A percentile compares a stretch with the other conserved stretches of the same genome.
Conservation (phyloP, 2,113 vertebrate species). For the Calyptommatus sinebrachiatus region DNA sequence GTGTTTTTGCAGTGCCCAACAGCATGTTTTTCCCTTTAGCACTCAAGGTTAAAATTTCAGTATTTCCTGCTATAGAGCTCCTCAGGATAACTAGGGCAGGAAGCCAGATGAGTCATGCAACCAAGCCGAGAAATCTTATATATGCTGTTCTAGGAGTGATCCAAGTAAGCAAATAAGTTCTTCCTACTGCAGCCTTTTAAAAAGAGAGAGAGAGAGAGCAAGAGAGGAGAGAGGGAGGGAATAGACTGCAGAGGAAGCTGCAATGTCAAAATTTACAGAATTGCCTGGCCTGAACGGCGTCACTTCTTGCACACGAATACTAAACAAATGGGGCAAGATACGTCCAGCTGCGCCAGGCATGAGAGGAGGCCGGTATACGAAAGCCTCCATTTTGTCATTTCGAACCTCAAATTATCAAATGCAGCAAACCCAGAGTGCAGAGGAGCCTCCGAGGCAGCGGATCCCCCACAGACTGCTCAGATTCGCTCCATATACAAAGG, state of each 20-base stretch:
- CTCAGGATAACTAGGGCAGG: conserved; percentile 17
- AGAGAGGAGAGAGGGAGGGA: not conserved
- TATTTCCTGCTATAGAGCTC: conserved; percentile 33
- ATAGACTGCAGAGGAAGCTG: not conserved
- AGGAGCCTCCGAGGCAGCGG: not conserved
- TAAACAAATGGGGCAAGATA: not conserved
- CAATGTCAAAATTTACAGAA: not conserved
- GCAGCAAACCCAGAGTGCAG: not conserved
- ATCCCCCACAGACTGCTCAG: not conserved
- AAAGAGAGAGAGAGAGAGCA: too few species aligned
- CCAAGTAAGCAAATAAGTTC: fast-evolving
- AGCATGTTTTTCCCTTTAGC: not conserved
- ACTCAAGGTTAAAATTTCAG: conserved; percentile 27
- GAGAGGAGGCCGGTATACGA: too few species aligned
- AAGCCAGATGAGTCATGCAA: conserved; percentile 39
- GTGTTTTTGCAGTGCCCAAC: not conserved
- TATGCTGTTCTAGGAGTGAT: not conserved
- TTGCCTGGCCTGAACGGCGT: not conserved
- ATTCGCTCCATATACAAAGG: too few species aligned
- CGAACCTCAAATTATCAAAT: not conserved
- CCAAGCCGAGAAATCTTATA: not conserved
- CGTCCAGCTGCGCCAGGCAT: not conserved
- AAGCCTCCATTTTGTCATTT: not conserved
- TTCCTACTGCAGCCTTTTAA: not conserved
- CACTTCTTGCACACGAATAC: not conserved